Evolutionary conservation across 2,888 invertebrate species (phyloP), one percentile per base, ranked within the genome.

Genomic region (Glaucopsyche alexis): DNA sequence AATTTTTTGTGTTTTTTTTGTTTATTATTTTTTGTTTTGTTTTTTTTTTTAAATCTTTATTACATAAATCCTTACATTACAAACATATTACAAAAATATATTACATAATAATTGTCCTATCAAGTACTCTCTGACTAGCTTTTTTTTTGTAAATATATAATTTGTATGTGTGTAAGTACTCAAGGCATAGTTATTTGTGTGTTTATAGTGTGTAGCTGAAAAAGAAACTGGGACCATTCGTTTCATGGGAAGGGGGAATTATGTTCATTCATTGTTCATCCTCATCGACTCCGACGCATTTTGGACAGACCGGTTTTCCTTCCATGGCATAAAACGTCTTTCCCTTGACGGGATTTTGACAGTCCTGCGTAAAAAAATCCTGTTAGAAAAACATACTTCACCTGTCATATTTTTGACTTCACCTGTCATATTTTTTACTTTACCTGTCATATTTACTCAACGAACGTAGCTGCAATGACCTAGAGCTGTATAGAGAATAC

Each of bases 251-350:
- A 81, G 79, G 81, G 74, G 74, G 75, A 76, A 79, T 75, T 78
- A 75, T 82, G 78, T 78, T 84, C 87, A 89, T 90, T 81, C 81
- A 81, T 89, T 91, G 91, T 87, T 95, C 97, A 83, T 97, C 97
- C 85, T 98, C 98, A 83, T 98, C 98, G 80, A 97, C 96, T 83
- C 98, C 98, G 87, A 97, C 97, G 93, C 98, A 98, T 92, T 95
- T 95, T 74, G 97, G 98, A 94, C 99, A 99, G 85, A 98, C 98
- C 60, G 98, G 99, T 90, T 98, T 97, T 83, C 98, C 98, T 93
- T 99, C 98, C 95, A 98, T 97, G 81, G 98, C 98, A 94, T 98
- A 99, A 95, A 99, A 99, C 77, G 98, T 98, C 90, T 98, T 98
- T 85, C 98, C 98, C 90, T 97, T 97, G 80, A 99, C 98, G 78